Evolutionary conservation across 2,888 invertebrate genomes (phyloP), one percentile per base, ranked within the genome.

Genomic region (Ichneumoninae sp.): DNA sequence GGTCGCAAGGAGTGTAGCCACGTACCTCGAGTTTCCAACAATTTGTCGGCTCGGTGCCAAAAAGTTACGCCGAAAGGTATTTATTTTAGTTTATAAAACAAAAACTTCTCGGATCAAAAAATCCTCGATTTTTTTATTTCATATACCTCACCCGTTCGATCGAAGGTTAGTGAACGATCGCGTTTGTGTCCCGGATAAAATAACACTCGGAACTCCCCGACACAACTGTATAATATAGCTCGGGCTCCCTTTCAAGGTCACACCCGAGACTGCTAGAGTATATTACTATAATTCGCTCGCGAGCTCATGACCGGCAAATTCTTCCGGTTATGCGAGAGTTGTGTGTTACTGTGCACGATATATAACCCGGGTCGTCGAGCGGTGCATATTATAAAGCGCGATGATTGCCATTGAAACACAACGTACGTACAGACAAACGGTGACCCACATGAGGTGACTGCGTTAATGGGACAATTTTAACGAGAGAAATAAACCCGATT

Each of bases 241-340:
- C 60, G 26, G 40, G 66, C 71, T 77, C 65, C 71, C 77, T 82
- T 72, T 72, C 77, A 82, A 82, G 82, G 77, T 78, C 78, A 74
- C 68, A 10, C 30, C 72, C 50, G 60, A 72, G 71, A 71, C 47
- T 47, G 71, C 60, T 36, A 82, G 69, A 44, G 70, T 70, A 71
- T 40, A 71, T 40, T 68, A 65, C 47, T 62, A 19, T 50, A 78
- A 60, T 72, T 47, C 66, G 68, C 72, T 85, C 83, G 77, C 74
- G 83, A 60, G 66, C 72, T 74, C 82, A 80, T 74, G 62, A 83
- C 62, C 78, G 74, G 62, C 80, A 22, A 81, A 77, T 81, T 84
- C 84, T 81, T 84, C 80, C 77, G 84, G 84, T 81, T 80, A 77
- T 85, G 80, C 75, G 65, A 80, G 62, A 62, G 69, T 74, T 72